These are phyloP conservation scores for Lethrus apterus DNA, from an alignment of 1,140 invertebrate species.

Conservation along the genomic window DNA sequence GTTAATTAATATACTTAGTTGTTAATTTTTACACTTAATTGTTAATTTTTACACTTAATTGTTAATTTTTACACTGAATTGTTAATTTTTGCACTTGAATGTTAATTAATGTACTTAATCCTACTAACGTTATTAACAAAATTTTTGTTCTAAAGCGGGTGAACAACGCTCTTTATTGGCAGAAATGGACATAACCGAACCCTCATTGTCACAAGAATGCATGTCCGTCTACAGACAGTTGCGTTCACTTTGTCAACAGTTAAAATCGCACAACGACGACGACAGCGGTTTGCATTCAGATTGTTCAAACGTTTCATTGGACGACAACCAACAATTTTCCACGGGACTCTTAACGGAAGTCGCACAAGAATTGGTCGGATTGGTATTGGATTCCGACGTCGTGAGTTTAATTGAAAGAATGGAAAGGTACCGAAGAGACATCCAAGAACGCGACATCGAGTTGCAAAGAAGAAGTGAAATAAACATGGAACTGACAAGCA, in stretches of 20 bases:
- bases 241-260: slow-evolving; percentile 57
- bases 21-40: too few species aligned
- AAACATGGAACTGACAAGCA: slow-evolving; percentile 70
- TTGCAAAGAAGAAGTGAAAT: slow-evolving; percentile 71
- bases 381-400: slow-evolving; percentile 66
- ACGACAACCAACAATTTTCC: slow-evolving; percentile 34
- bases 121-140: too few species aligned
- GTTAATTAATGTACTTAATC: too few species aligned
- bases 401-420: slow-evolving; percentile 74
- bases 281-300: slow-evolving; percentile 52
- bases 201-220: slow-evolving; percentile 53
- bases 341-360: slow-evolving; percentile 44
- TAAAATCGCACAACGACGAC: slow-evolving; percentile 64
- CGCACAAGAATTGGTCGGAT: slow-evolving; percentile 61
- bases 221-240: slow-evolving; percentile 60
- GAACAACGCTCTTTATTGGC: slow-evolving; percentile 55
- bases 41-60: too few species aligned
- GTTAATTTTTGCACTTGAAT: too few species aligned
- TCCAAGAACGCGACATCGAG: slow-evolving; percentile 69
- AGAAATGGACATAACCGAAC: slow-evolving; percentile 69
- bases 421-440: slow-evolving; percentile 63
- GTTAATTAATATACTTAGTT: too few species aligned
- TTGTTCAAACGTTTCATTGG: slow-evolving; percentile 45
- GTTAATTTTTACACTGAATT: too few species aligned
- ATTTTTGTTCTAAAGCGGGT: too few species aligned